Percentiles rank a stretch among this genome's conserved stretches.
phyloP scores from a whole-genome alignment of 1,140 invertebrate species.

The Reticulitermes speratus region DNA sequence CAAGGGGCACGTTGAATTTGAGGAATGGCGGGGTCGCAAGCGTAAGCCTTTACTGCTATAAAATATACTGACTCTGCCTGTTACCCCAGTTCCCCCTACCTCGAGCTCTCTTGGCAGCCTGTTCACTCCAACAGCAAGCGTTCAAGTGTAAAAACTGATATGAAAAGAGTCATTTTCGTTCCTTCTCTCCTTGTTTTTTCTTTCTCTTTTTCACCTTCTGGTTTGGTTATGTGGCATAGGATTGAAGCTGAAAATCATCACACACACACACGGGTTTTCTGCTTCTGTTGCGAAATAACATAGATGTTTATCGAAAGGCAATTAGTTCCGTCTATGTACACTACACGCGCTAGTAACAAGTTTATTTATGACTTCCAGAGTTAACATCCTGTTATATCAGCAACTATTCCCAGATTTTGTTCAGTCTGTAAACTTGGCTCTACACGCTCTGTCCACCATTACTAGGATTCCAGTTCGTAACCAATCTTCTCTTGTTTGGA shows the following conservation, averaged over 20 bases:
- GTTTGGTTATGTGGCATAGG: not conserved
- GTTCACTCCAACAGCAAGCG: constrained; percentile 1
- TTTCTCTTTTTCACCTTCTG: not conserved
- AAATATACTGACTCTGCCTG: not conserved
- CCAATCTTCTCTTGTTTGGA: not conserved
- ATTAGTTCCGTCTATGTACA: not conserved
- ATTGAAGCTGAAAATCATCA: not conserved
- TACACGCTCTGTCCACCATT: too few species aligned
- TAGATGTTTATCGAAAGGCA: not conserved
- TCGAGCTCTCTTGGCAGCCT: not conserved
- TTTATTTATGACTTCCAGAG: not conserved
- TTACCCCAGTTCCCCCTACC: not conserved
- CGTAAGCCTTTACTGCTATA: not conserved
- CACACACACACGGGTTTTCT: not conserved
- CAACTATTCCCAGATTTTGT: too few species aligned
- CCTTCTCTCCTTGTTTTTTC: not conserved
- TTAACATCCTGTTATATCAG: too few species aligned
- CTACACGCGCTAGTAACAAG: not conserved
- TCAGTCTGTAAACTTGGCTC: too few species aligned
- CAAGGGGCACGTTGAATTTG: too few species aligned
- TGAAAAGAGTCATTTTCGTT: constrained; percentile 7
- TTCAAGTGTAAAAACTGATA: constrained; percentile 10
- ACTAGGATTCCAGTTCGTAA: not conserved
- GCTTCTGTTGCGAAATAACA: not conserved
- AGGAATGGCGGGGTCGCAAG: not conserved